phyloP scores from a whole-genome alignment of 1,140 invertebrate genomes.

The Drosophila varians region DNA sequence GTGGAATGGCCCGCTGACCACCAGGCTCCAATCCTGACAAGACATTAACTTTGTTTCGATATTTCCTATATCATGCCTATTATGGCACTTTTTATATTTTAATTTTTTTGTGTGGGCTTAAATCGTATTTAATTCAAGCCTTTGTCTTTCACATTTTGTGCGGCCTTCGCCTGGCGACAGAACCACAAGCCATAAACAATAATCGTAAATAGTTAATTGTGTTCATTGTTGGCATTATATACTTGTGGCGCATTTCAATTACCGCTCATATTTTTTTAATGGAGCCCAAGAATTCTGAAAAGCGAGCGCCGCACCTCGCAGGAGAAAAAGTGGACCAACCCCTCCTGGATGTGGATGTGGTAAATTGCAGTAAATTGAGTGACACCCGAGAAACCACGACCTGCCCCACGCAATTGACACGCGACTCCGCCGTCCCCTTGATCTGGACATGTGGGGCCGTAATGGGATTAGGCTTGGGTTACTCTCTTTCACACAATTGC shows the following conservation, averaged over 20 bases:
- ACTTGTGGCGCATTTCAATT: slow-evolving; percentile 46
- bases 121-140: slow-evolving; percentile 30
- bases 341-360: slow-evolving; percentile 9
- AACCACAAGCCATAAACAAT: slow-evolving; percentile 38
- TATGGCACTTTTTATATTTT: not conserved
- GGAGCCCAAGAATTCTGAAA: slow-evolving; percentile 22
- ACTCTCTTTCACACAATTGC: slow-evolving; percentile 37
- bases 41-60: not conserved
- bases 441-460: slow-evolving; percentile 34
- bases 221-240: slow-evolving; percentile 19
- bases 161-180: slow-evolving; percentile 19
- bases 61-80: no score
- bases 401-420: slow-evolving; percentile 60
- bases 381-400: slow-evolving; percentile 50
- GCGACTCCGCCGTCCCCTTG: slow-evolving; percentile 21
- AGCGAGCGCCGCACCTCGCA: slow-evolving; percentile 21
- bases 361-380: slow-evolving; percentile 56
- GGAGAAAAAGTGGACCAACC: not conserved
- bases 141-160: slow-evolving; percentile 18
- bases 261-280: slow-evolving; percentile 11
- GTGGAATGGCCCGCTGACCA: no score
- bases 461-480: slow-evolving; percentile 64
- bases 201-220: slow-evolving; percentile 51
- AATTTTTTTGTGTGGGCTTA: not conserved
- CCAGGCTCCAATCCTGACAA: slow-evolving; percentile 42